These are phyloP conservation scores for Cryptophagus acutangulus DNA, from an alignment of 2,888 invertebrate species.

Conservation along the genomic window DNA sequence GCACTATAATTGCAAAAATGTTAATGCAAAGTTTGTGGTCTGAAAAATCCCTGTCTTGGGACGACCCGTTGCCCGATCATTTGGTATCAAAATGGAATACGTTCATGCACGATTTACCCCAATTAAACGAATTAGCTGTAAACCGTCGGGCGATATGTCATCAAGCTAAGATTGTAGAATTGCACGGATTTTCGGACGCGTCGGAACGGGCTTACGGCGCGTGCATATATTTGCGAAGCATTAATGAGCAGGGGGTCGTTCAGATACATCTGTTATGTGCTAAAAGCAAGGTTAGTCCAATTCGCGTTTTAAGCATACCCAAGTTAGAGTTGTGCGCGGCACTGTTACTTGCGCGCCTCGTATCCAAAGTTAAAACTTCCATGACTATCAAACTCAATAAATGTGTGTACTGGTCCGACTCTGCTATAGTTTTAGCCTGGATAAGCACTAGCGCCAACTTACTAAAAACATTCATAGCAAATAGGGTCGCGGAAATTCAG, in stretches of 20 bases:
- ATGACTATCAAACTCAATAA: too few species aligned
- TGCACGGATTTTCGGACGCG: slow-evolving; percentile 26
- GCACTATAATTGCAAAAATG: slow-evolving; percentile 14
- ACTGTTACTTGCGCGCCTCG: slow-evolving; percentile 20
- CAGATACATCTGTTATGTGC: slow-evolving; percentile 23
- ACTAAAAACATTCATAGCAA: slow-evolving; percentile 27
- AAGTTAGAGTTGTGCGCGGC: slow-evolving; percentile 30
- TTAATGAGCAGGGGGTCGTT: slow-evolving; percentile 10
- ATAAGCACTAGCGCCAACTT: slow-evolving; percentile 10
- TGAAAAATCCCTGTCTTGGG: slow-evolving; percentile 13
- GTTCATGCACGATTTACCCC: neutral
- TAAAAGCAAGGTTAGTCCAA: slow-evolving; percentile 32
- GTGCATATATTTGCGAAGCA: slow-evolving; percentile 16
- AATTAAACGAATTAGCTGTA: too few species aligned
- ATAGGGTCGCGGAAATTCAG: slow-evolving; percentile 25
- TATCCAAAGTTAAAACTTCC: slow-evolving; percentile 7
- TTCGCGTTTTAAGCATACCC: slow-evolving; percentile 26
- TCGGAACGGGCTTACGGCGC: slow-evolving; percentile 21
- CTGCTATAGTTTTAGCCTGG: slow-evolving; percentile 20
- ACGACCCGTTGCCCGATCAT: too few species aligned
- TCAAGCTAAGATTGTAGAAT: slow-evolving; percentile 4
- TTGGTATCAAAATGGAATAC: slow-evolving; percentile 4
- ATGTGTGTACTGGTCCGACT: slow-evolving; percentile 31
- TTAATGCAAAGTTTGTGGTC: slow-evolving; percentile 20
- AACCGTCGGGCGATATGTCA: slow-evolving; percentile 5